Conservation (phyloP, 2,797 vertebrate species). For the Rhinichthys osculus region DNA sequence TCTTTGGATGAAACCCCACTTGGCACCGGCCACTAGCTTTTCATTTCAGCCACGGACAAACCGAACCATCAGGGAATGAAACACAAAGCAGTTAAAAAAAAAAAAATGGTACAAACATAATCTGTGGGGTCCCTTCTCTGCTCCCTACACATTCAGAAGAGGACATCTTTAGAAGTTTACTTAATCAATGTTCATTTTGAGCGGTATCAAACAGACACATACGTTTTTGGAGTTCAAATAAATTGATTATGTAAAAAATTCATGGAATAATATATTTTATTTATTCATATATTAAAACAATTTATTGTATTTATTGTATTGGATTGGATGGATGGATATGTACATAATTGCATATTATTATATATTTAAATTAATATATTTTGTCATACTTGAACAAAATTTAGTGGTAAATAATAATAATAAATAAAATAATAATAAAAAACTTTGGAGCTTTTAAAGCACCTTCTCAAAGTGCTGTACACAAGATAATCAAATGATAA, state of each 20-base stretch:
- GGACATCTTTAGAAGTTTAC: background rate
- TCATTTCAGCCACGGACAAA: conserved; percentile 56
- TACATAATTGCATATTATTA: too few relatives aligned
- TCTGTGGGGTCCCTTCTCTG: background rate
- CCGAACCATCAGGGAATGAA: conserved; percentile 48
- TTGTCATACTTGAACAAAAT: background rate
- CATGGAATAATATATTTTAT: background rate
- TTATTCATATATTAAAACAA: background rate
- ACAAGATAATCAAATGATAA: background rate
- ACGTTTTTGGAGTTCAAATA: background rate
- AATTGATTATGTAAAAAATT: background rate
- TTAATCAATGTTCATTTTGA: background rate
- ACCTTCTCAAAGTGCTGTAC: background rate
- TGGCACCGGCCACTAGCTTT: conserved; percentile 61
- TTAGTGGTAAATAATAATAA: background rate
- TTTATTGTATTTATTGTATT: too few relatives aligned
- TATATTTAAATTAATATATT: background rate
- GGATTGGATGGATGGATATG: too few relatives aligned
- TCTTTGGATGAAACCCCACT: conserved; percentile 65
- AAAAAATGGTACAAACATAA: background rate
- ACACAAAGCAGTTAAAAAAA: conserved; percentile 12
- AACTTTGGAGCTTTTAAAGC: background rate
- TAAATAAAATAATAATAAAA: too few relatives aligned
- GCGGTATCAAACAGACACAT: background rate
- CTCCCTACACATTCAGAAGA: background rate